Conservation (phyloP, 2,113 vertebrate genomes). For the Microtus montanus region DNA sequence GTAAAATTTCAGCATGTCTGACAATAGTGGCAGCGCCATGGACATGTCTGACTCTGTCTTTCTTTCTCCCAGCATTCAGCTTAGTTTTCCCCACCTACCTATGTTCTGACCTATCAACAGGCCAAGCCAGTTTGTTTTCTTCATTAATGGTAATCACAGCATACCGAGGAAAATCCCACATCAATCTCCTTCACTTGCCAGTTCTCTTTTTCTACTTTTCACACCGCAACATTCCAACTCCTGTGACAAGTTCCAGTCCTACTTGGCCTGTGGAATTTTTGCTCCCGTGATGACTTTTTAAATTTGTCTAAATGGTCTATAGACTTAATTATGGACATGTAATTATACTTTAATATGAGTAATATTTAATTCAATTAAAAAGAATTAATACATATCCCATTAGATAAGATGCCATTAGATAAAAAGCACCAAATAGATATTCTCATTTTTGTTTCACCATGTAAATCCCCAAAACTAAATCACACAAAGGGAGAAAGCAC, state of each 20-base stretch:
- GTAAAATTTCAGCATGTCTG: too few species aligned
- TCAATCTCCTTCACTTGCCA: background rate
- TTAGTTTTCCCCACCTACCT: too few species aligned
- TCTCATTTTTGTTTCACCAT: constrained; percentile 47
- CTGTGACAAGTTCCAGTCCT: constrained; percentile 14
- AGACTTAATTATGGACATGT: constrained; percentile 50
- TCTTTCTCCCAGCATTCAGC: too few species aligned
- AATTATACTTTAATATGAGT: constrained; percentile 54
- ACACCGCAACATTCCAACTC: background rate
- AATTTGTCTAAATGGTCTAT: constrained; percentile 46
- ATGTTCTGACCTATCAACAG: too few species aligned
- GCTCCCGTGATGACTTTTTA: constrained; percentile 45
- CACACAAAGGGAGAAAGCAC: constrained; percentile 39
- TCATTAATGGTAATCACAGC: too few species aligned
- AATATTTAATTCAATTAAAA: constrained; percentile 61
- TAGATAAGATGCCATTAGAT: constrained; percentile 65
- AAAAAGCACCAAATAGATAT: constrained; percentile 65
- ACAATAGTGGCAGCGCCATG: too few species aligned
- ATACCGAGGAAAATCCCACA: too few species aligned
- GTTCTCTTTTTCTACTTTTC: background rate
- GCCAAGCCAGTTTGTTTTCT: too few species aligned
- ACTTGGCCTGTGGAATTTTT: constrained; percentile 37
- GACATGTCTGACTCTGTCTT: too few species aligned
- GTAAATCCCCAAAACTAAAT: constrained; percentile 60
- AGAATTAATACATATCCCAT: constrained; percentile 65